phyloP scores from a whole-genome alignment of 2,797 vertebrate genomes.

The Cyclopterus lumpus region DNA sequence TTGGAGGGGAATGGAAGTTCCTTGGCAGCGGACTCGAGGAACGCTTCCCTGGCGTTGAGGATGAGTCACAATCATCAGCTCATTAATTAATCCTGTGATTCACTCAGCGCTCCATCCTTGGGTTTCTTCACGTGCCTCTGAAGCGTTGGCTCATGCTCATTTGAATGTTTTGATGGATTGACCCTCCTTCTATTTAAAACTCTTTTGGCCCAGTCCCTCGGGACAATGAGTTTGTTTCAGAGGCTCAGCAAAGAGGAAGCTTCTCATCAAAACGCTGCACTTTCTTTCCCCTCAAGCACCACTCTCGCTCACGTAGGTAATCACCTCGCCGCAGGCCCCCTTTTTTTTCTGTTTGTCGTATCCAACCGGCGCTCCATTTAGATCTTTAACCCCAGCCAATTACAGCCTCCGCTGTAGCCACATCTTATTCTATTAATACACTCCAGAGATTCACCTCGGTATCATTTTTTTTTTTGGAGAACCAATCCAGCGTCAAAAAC shows the following conservation, averaged over 20 bases:
- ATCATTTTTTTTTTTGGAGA: background rate
- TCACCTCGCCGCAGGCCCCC: slow-evolving; percentile 6
- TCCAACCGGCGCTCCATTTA: slow-evolving; percentile 17
- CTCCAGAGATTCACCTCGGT: slow-evolving; percentile 13
- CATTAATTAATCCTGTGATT: slow-evolving; percentile 46
- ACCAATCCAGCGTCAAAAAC: slow-evolving; percentile 7
- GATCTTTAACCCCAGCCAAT: slow-evolving; percentile 41
- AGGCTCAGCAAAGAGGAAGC: background rate
- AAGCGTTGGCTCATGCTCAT: background rate
- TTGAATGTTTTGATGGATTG: slow-evolving; percentile 19
- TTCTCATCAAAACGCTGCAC: slow-evolving; percentile 16
- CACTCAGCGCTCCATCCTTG: slow-evolving; percentile 3
- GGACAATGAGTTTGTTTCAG: slow-evolving; percentile 16
- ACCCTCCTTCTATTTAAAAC: slow-evolving; percentile 24
- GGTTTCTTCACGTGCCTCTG: background rate
- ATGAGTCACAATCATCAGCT: slow-evolving; percentile 48
- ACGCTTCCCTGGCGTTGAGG: slow-evolving; percentile 18
- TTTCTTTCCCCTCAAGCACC: slow-evolving; percentile 13
- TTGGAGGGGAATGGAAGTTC: slow-evolving; percentile 47
- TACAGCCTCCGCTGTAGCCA: slow-evolving; percentile 19
- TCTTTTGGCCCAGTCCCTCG: slow-evolving; percentile 6
- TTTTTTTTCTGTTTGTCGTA: slow-evolving; percentile 6
- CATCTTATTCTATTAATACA: slow-evolving; percentile 28
- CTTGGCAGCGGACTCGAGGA: slow-evolving; percentile 53
- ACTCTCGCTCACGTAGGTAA: background rate